phyloP scores from a whole-genome alignment of 2,797 vertebrate genomes.

The Falco berigora region DNA sequence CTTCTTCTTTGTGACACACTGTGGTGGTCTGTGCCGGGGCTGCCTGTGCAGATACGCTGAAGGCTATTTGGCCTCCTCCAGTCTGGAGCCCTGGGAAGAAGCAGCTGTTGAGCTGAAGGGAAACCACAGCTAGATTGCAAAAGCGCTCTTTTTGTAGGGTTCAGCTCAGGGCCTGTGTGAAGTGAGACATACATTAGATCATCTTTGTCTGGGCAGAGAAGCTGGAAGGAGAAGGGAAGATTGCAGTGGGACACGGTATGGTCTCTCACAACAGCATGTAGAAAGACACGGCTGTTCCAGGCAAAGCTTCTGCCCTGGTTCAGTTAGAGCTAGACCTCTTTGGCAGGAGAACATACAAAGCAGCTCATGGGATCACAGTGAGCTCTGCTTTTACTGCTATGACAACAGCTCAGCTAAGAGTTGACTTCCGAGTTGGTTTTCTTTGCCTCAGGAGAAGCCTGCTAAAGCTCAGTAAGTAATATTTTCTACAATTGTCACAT shows the following conservation, averaged over 20 bases:
- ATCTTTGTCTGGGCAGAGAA: neutral
- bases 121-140: neutral
- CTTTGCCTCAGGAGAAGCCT: neutral
- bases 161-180: neutral
- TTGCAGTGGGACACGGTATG: neutral
- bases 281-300: neutral
- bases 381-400: neutral
- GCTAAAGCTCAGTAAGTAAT: neutral
- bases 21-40: neutral
- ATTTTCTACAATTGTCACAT: neutral
- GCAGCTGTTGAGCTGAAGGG: slow-evolving; percentile 26
- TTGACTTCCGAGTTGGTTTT: neutral
- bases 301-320: neutral
- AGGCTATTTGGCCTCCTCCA: neutral
- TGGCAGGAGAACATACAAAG: neutral
- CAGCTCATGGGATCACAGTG: neutral
- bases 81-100: neutral
- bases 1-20: neutral
- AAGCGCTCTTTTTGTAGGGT: neutral
- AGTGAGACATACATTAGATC: neutral
- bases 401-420: neutral
- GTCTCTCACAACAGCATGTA: neutral
- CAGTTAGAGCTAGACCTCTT: neutral
- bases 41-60: neutral
- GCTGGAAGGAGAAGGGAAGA: neutral